A percentile compares a stretch with the other conserved stretches of the same genome.
These are phyloP conservation scores for Poecilia gillii DNA, from an alignment of 2,797 vertebrate genomes.

Conservation along the genomic window DNA sequence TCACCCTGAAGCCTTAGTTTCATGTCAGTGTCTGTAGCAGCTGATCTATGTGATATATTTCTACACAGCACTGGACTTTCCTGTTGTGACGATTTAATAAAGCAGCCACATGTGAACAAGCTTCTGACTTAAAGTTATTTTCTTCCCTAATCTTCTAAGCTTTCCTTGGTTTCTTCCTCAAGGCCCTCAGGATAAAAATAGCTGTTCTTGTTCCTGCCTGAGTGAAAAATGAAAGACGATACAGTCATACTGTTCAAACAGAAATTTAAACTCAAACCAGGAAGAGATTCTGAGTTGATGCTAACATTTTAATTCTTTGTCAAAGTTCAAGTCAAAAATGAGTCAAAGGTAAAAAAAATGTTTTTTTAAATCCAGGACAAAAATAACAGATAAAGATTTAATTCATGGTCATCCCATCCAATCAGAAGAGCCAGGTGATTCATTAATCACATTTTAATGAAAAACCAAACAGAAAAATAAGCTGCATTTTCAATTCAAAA, in stretches of 20 bases:
- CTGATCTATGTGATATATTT: not conserved
- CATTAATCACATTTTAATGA: too few relatives aligned
- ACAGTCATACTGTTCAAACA: too few relatives aligned
- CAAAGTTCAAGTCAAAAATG: not conserved
- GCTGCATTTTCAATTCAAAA: too few relatives aligned
- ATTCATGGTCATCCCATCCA: too few relatives aligned
- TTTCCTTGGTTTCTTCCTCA: not conserved
- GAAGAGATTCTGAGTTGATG: not conserved
- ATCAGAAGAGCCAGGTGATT: too few relatives aligned
- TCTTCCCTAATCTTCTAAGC: conserved; percentile 20
- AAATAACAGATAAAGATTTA: too few relatives aligned
- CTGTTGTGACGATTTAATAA: conserved; percentile 4
- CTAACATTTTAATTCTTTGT: not conserved
- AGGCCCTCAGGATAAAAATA: not conserved
- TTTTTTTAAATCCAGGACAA: too few relatives aligned
- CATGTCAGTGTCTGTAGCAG: not conserved
- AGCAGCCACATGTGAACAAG: not conserved
- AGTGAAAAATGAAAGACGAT: conserved; percentile 1
- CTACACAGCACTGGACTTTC: not conserved
- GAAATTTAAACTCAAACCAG: not conserved
- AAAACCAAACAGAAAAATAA: too few relatives aligned
- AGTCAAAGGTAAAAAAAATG: too few relatives aligned
- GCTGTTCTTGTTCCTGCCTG: conserved; percentile 15
- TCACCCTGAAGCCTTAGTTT: not conserved
- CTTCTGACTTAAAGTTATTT: conserved; percentile 22